Conservation (phyloP, 2,113 vertebrate species). For the Phoenicopterus ruber region DNA sequence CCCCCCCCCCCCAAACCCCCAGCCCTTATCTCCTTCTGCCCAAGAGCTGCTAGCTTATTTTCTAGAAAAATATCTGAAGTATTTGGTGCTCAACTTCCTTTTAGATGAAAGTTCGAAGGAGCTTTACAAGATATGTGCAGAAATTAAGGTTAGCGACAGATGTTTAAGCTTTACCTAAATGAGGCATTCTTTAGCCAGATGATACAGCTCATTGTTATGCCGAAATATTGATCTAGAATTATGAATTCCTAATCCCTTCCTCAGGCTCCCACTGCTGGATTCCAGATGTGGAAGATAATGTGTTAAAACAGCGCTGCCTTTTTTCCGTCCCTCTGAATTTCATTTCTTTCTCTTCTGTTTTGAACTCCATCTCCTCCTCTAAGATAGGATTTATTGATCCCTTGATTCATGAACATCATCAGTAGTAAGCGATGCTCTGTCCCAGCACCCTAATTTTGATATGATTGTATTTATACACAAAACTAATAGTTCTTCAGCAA, state of each 20-base stretch:
- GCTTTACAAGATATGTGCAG: neutral
- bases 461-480: neutral
- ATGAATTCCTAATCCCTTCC: neutral
- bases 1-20: neutral
- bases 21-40: neutral
- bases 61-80: neutral
- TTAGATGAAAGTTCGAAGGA: neutral
- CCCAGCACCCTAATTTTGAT: neutral
- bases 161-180: neutral
- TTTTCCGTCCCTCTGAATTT: neutral
- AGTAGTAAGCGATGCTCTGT: neutral
- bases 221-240: constrained; percentile 22
- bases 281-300: neutral
- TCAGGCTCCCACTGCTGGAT: neutral
- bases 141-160: neutral
- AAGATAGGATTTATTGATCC: neutral
- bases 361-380: neutral
- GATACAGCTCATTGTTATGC: neutral
- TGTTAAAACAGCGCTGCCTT: neutral
- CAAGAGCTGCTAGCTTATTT: neutral
- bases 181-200: neutral
- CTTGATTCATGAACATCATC: neutral
- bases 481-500: neutral
- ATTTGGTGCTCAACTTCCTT: neutral
- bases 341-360: neutral